These are phyloP conservation scores for Drosophila monieri DNA, from an alignment of 2,888 invertebrate genomes.

Conservation along the genomic window DNA sequence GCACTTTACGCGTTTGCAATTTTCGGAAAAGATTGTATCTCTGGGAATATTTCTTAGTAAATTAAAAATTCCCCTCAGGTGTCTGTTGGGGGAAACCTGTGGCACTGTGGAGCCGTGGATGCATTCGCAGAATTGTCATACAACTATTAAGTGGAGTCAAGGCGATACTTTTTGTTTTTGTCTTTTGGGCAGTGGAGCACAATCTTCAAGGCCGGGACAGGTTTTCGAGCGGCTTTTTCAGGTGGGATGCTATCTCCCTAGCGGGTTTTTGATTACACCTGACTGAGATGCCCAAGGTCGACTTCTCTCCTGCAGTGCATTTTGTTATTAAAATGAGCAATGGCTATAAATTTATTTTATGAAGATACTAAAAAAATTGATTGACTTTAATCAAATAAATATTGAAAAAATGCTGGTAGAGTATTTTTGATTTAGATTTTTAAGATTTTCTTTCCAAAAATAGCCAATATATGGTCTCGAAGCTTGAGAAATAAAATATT, in stretches of 20 bases:
- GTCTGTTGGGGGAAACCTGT: conserved; percentile 42
- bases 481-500: too few species aligned
- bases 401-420: not conserved
- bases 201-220: conserved; percentile 54
- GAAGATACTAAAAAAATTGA: conserved; percentile 13
- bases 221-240: conserved; percentile 46
- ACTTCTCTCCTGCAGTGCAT: conserved; percentile 41
- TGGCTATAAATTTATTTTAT: conserved; percentile 5
- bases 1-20: conserved; percentile 18
- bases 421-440: too few species aligned
- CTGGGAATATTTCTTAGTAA: conserved; percentile 5
- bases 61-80: conserved; percentile 45
- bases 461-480: too few species aligned
- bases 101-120: conserved; percentile 1
- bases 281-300: conserved; percentile 53
- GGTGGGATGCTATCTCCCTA: conserved; percentile 19
- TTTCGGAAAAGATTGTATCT: conserved; percentile 24
- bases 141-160: conserved; percentile 6
- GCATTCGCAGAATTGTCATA: conserved; percentile 60
- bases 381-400: not conserved
- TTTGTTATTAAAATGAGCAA: conserved; percentile 14
- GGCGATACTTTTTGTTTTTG: conserved; percentile 12
- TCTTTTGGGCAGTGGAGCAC: conserved; percentile 54
- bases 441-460: too few species aligned
- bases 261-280: conserved; percentile 56